These are phyloP conservation scores for Dynastes grantii DNA, from an alignment of 2,888 invertebrate species.

Conservation along the genomic window DNA sequence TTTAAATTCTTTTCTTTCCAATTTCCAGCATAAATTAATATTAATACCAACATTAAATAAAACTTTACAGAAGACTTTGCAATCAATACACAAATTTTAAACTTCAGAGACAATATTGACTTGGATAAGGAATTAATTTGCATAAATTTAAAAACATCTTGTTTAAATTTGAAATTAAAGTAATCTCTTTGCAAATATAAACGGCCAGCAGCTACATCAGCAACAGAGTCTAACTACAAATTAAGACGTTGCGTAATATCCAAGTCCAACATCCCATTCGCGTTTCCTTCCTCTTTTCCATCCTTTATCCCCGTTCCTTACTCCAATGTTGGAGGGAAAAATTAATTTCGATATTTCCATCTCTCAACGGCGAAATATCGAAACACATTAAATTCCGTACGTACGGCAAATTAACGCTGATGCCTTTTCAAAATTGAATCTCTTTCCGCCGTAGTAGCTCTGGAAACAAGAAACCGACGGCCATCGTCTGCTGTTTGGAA, in stretches of 20 bases:
- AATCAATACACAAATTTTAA: background rate
- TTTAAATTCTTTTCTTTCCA: too few species aligned
- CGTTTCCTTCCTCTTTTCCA: background rate
- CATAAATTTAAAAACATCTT: background rate
- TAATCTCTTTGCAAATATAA: background rate
- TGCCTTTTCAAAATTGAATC: slow-evolving; percentile 26
- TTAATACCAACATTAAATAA: too few species aligned
- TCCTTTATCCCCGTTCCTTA: background rate
- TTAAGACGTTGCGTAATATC: background rate
- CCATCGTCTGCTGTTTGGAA: slow-evolving; percentile 1
- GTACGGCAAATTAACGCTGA: background rate
- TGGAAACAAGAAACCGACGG: slow-evolving; percentile 18
- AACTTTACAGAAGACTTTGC: too few species aligned
- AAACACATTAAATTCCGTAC: background rate
- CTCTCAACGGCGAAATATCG: background rate
- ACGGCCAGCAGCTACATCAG: background rate
- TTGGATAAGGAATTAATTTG: background rate
- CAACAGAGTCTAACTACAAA: background rate
- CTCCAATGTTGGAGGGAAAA: background rate
- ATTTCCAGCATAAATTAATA: too few species aligned
- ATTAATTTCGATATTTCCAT: slow-evolving; percentile 24
- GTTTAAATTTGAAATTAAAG: slow-evolving; percentile 3
- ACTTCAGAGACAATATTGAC: background rate
- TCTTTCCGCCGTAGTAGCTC: background rate
- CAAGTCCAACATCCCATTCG: background rate